phyloP scores from a whole-genome alignment of 2,888 invertebrate genomes.

The Neuroscelio doddi region DNA sequence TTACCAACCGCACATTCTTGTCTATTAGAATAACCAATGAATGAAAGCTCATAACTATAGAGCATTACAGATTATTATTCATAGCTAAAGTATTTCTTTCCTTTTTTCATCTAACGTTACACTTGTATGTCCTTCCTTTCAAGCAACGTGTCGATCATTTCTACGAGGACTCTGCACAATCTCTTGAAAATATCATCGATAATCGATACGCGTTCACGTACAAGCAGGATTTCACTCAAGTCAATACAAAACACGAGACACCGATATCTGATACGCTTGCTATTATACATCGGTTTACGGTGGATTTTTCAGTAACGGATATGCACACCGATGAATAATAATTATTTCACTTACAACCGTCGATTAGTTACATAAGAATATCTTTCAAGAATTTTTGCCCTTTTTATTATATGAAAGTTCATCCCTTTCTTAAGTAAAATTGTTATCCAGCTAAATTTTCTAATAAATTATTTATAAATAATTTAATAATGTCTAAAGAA shows the following conservation, averaged over 20 bases:
- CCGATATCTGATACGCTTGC: conserved; percentile 31
- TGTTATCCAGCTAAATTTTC: too few species aligned
- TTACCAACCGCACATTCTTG: conserved; percentile 52
- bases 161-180: conserved; percentile 3
- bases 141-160: conserved; percentile 15
- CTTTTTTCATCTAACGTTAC: conserved; percentile 32
- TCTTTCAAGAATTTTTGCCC: too few species aligned
- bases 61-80: conserved; percentile 51
- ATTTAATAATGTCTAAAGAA: too few species aligned
- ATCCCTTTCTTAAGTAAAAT: too few species aligned
- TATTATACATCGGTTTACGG: conserved; percentile 23
- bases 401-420: too few species aligned
- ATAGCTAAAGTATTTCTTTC: conserved; percentile 30
- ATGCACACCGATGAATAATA: conserved; percentile 27
- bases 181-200: conserved; percentile 16
- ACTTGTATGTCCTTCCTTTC: conserved; percentile 17
- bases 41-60: conserved; percentile 44
- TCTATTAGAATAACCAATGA: conserved; percentile 53
- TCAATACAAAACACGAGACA: conserved; percentile 27
- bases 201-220: conserved; percentile 28
- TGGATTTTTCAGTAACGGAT: conserved; percentile 39
- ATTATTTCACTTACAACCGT: too few species aligned
- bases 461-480: too few species aligned
- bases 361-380: too few species aligned
- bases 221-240: conserved; percentile 23